Conservation (phyloP, 64 coral and sea anemone species). For the Exaiptasia diaphana region DNA sequence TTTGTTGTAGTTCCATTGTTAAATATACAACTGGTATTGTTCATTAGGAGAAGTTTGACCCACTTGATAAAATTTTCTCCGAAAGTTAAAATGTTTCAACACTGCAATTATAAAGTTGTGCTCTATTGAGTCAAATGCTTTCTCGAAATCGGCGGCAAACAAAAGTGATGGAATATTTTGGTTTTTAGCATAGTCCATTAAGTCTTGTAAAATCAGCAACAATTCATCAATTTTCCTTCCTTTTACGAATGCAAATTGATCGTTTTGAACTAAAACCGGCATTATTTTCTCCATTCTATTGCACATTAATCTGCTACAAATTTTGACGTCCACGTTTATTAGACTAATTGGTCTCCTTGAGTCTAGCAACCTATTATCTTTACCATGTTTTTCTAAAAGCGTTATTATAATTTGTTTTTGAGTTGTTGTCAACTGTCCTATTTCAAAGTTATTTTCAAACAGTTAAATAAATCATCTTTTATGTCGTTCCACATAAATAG, state of each 20-base stretch:
- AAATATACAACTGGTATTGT: too few relatives aligned
- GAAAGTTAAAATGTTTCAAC: neutral
- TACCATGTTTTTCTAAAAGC: neutral
- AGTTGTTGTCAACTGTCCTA: neutral
- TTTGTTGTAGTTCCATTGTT: neutral
- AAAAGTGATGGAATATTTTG: neutral
- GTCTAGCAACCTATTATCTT: neutral
- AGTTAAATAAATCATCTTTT: neutral
- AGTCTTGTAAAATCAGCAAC: neutral
- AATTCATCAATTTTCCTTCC: neutral
- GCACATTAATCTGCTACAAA: neutral
- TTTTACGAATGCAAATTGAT: slow-evolving; percentile 7
- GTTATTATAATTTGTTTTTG: neutral
- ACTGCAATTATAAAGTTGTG: neutral
- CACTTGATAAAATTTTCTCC: neutral
- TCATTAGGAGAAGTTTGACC: too few relatives aligned
- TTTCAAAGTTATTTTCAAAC: neutral
- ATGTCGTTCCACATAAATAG: slow-evolving; percentile 9
- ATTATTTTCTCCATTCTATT: neutral
- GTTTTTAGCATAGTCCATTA: neutral
- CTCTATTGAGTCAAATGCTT: slow-evolving; percentile 6
- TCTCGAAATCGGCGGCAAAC: slow-evolving; percentile 12
- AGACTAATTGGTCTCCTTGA: slow-evolving; percentile 43
- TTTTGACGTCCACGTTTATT: slow-evolving; percentile 36
- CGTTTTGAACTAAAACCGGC: neutral